Conservation (phyloP, 2,113 vertebrate genomes). For the Neogobius melanostomus region DNA sequence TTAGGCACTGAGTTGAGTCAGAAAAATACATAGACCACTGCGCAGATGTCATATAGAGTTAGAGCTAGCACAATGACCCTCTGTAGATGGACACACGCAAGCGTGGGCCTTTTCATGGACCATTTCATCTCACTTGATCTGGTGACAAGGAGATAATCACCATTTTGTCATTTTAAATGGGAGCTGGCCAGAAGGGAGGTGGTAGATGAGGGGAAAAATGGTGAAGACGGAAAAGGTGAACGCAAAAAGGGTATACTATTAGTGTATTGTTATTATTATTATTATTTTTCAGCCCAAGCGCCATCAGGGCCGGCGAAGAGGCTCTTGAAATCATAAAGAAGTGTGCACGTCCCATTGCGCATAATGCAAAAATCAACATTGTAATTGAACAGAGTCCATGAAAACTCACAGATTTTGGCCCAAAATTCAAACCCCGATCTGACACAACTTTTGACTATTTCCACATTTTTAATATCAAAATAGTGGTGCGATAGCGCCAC, state of each 20-base stretch:
- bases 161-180: constrained; percentile 71
- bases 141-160: constrained; percentile 62
- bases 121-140: constrained; percentile 71
- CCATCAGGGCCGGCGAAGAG: no score
- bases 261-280: no score
- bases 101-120: constrained; percentile 58
- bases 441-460: no score
- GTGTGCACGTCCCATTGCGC: no score
- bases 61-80: constrained; percentile 15
- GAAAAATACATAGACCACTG: constrained; percentile 29
- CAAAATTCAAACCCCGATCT: no score
- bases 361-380: no score
- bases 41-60: constrained; percentile 48
- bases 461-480: no score
- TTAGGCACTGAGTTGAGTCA: constrained; percentile 52
- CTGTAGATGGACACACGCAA: constrained; percentile 22
- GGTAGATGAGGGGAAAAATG: constrained; percentile 8
- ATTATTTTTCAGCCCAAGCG: no score
- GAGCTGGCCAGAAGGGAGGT: constrained; percentile 57
- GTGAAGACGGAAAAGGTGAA: neutral
- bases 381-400: no score
- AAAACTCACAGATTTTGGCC: no score
- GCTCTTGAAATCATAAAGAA: no score
- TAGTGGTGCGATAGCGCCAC: no score
- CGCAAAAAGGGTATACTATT: neutral